Conservation (phyloP, 2,113 vertebrate genomes). For the Lycocorax pyrrhopterus region DNA sequence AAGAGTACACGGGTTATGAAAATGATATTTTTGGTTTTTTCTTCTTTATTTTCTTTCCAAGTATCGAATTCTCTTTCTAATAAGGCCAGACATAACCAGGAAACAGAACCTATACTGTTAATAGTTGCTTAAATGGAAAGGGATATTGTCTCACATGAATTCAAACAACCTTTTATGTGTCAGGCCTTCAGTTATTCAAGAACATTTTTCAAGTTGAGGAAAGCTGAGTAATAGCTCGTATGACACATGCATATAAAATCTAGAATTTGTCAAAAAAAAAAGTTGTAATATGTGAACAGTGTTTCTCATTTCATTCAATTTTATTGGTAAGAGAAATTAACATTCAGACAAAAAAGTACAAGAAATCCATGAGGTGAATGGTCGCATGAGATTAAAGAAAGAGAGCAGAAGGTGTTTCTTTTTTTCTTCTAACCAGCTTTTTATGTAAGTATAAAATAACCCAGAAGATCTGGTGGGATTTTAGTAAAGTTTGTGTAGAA, state of each 20-base stretch:
- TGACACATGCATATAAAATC: not conserved
- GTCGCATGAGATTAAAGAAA: not conserved
- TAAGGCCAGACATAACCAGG: not conserved
- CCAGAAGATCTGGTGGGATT: not conserved
- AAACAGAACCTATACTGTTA: constrained; percentile 2
- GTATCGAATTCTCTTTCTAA: not conserved
- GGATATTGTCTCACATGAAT: not conserved
- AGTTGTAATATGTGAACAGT: not conserved
- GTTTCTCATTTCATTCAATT: not conserved
- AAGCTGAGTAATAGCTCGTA: not conserved
- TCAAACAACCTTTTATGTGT: not conserved
- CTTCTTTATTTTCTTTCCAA: not conserved
- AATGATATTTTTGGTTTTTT: not conserved
- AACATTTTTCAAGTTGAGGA: not conserved
- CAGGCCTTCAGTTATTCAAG: not conserved
- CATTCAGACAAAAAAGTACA: not conserved
- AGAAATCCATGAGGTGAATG: not conserved
- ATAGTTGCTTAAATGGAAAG: not conserved
- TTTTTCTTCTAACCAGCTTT: not conserved
- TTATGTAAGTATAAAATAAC: not conserved
- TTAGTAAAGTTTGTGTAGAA: not conserved
- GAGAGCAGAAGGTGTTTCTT: not conserved
- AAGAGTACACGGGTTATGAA: not conserved
- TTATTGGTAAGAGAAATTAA: not conserved
- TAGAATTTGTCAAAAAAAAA: not conserved